phyloP scores from a whole-genome alignment of 2,797 vertebrate genomes.

The Anguilla megastoma region DNA sequence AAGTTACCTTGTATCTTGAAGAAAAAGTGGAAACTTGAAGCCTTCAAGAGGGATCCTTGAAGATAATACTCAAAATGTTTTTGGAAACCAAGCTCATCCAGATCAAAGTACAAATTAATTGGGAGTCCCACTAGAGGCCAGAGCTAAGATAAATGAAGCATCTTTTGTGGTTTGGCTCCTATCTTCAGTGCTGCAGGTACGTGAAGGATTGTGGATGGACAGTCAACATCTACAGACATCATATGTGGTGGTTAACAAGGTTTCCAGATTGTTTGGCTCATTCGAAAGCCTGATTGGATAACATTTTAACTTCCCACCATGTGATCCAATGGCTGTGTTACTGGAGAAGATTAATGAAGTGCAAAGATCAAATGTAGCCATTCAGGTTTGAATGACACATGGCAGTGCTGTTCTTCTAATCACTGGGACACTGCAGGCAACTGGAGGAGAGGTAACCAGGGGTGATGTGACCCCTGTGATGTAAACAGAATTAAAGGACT shows the following conservation, averaged over 20 bases:
- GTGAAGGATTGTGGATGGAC: background rate
- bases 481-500: slow-evolving; percentile 53
- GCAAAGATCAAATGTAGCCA: slow-evolving; percentile 56
- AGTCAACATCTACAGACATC: background rate
- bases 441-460: slow-evolving; percentile 46
- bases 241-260: background rate
- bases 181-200: background rate
- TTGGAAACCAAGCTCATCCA: background rate
- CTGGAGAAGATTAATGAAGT: slow-evolving; percentile 57
- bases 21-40: background rate
- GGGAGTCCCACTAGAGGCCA: background rate
- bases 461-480: slow-evolving; percentile 48
- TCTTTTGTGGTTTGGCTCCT: background rate
- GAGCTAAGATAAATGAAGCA: background rate
- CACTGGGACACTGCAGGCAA: slow-evolving; percentile 42
- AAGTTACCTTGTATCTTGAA: background rate
- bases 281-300: background rate
- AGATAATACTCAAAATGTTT: background rate
- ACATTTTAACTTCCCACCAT: background rate
- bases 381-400: slow-evolving; percentile 44
- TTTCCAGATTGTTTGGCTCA: background rate
- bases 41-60: background rate
- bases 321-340: background rate
- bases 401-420: slow-evolving; percentile 60
- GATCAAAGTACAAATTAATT: background rate